phyloP scores from a whole-genome alignment of 2,113 vertebrate genomes.

The Cyrtonyx montezumae region DNA sequence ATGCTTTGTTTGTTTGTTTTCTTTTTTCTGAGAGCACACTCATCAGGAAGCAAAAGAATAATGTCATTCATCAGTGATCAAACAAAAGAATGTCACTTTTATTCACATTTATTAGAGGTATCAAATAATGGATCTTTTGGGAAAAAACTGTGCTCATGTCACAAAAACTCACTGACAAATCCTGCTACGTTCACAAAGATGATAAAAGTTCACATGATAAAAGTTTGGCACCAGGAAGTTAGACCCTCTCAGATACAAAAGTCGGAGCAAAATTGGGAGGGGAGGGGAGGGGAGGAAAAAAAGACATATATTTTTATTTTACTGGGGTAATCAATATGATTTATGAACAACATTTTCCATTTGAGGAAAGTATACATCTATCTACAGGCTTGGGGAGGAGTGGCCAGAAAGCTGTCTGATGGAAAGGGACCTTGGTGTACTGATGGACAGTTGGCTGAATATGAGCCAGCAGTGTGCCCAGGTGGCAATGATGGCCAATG shows the following conservation, averaged over 20 bases:
- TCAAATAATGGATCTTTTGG: neutral
- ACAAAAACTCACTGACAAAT: neutral
- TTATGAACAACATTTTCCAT: neutral
- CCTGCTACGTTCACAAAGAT: neutral
- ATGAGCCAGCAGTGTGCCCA: too few species aligned
- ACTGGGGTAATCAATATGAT: neutral
- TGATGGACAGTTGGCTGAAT: too few species aligned
- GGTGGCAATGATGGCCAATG: too few species aligned
- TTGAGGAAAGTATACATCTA: neutral
- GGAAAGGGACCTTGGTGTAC: too few species aligned
- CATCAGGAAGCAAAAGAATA: neutral
- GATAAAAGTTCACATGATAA: too few species aligned
- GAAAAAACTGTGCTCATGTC: neutral
- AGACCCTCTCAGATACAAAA: neutral
- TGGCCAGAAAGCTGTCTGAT: too few species aligned
- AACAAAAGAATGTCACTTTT: fast-evolving
- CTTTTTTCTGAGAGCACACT: neutral
- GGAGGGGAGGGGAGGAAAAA: too few species aligned
- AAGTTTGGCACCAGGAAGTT: neutral
- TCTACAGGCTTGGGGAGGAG: too few species aligned
- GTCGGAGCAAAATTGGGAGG: neutral
- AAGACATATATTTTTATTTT: neutral
- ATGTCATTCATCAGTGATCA: neutral
- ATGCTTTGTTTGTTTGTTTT: neutral
- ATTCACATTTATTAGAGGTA: neutral